Evolutionary conservation across 1,140 invertebrate species (phyloP).

Genomic region (Zophobas atratus): DNA sequence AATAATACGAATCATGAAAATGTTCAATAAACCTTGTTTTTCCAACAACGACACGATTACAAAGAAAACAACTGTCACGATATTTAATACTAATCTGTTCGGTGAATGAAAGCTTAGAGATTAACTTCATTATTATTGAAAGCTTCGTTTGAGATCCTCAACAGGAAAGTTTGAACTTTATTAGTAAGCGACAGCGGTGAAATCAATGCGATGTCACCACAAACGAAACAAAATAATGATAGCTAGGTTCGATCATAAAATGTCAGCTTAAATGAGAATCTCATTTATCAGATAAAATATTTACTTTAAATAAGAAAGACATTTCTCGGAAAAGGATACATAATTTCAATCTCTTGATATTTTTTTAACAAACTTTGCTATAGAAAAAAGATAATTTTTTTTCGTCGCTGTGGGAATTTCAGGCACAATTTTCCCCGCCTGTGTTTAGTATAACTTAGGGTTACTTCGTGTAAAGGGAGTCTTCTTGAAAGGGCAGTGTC

Average conservation of each 20-base stretch:
- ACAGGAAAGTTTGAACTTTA: constrained; percentile 1
- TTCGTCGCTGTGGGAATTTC: neutral
- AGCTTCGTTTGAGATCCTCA: constrained; percentile 3
- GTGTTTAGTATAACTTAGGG: constrained; percentile 15
- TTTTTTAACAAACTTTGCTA: neutral
- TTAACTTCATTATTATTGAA: constrained; percentile 13
- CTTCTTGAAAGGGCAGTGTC: constrained; percentile 31
- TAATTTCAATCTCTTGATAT: neutral
- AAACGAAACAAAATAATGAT: neutral
- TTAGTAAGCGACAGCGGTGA: neutral
- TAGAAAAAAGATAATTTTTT: neutral
- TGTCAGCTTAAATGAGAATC: too few relatives aligned
- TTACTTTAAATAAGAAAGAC: too few relatives aligned
- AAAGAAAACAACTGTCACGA: neutral
- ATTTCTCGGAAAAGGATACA: neutral
- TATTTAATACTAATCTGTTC: neutral
- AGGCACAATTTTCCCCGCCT: neutral
- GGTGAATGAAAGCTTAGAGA: constrained; percentile 5
- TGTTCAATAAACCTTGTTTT: neutral
- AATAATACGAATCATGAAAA: constrained; percentile 4
- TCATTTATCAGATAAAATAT: too few relatives aligned
- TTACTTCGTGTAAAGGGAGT: constrained; percentile 20
- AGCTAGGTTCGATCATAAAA: too few relatives aligned
- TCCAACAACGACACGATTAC: neutral
- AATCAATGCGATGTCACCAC: neutral